Base-by-base conservation (phyloP, 2,888 invertebrate species). In the Phaedon cochleariae region DNA sequence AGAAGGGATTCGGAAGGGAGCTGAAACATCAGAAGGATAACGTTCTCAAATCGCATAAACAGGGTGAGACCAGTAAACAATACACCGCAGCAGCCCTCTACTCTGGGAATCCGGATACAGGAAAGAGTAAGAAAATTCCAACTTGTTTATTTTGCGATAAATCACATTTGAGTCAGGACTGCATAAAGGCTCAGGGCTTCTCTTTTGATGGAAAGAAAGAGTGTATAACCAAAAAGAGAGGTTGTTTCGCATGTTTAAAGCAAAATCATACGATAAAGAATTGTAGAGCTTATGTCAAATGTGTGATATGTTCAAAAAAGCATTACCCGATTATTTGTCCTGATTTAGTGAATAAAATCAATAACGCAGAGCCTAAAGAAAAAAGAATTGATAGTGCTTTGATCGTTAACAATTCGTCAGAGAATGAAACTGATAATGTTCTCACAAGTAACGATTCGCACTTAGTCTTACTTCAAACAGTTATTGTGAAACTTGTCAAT, bases 61-160 rank as follows among this genome's bases (percentile, higher is more conserved):
- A 46, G 17, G 46, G 17, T 3, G 17, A 4, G 6, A 46, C 6
- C 12, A 1, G n/a, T n/a, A n/a, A n/a, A n/a, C 37, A 10, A 37
- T 37, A 37, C 37, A 37, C 37, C 10, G 37, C 37, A 46, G 1
- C 18, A 46, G 17, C 46, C 46, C 17, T 46, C 6, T 0, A 46
- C 17, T 46, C 18, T 46, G 55, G 37, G 41, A 37, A 55, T n/a
- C 7, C 37, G 20, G 20, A 20, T 10, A 21, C 20, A 37, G 55
- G 20, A 55, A 37, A 55, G 55, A 18, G 55, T 55, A 41, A 55
- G 55, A 55, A 7, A 55, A 55, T 15, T 55, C 37, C 34, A 55
- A 37, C 21, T 55, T 55, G 34, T 34, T 55, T 15, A 37, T 37
- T 34, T 55, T 55, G 41, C 41, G 55, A 55, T 0, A 41, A 55